phyloP scores from a whole-genome alignment of 2,888 invertebrate genomes.

The Taphrorychus bicolor region DNA sequence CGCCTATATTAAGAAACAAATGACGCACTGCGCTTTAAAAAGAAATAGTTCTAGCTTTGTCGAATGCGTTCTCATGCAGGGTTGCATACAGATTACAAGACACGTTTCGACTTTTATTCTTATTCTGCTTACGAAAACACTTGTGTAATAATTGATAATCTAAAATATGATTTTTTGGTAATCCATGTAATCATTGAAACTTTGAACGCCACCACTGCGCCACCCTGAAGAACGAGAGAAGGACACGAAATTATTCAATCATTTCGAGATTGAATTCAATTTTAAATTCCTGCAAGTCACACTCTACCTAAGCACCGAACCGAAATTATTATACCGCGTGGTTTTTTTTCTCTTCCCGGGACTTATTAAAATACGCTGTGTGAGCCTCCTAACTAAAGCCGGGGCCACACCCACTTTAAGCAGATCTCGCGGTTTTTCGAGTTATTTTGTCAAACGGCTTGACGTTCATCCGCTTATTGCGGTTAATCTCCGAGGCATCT shows the following conservation, averaged over 20 bases:
- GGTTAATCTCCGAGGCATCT: background rate
- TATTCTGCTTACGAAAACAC: no score
- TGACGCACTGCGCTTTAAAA: no score
- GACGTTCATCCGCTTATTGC: constrained; percentile 6
- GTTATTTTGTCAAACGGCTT: constrained; percentile 13
- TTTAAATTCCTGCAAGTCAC: constrained; percentile 36
- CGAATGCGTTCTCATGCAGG: no score
- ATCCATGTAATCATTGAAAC: no score
- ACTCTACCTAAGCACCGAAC: constrained; percentile 14
- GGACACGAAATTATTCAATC: background rate
- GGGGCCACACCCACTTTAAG: constrained; percentile 26
- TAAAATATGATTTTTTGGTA: no score
- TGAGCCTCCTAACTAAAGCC: constrained; percentile 17
- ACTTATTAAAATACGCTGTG: background rate
- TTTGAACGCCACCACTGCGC: background rate
- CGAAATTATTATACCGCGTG: constrained; percentile 17
- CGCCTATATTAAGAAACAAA: no score
- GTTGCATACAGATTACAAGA: no score
- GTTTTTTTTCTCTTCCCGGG: background rate
- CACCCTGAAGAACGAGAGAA: background rate
- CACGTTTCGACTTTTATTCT: no score
- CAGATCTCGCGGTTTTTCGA: constrained; percentile 17
- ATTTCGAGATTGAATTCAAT: constrained; percentile 34
- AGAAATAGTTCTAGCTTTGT: no score
- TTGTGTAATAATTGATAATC: no score